A percentile compares a stretch with the other conserved stretches of the same genome.
Evolutionary conservation across 2,888 invertebrate species (phyloP).

Genomic region (Acleris emargana): DNA sequence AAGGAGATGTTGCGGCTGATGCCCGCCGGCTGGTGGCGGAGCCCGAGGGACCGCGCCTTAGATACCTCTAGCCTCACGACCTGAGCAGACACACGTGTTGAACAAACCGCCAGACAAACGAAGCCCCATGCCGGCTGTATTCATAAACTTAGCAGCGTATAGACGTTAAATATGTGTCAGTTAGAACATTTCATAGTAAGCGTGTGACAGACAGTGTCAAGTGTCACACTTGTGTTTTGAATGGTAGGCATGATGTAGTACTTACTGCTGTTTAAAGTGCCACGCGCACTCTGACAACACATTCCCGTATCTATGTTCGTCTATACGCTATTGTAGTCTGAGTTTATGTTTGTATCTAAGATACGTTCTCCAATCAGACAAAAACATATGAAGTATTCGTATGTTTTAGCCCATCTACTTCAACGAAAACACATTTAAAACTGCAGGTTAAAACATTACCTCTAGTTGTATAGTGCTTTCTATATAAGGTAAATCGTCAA

Average conservation of each 20-base stretch:
- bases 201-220: too few relatives aligned
- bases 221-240: too few relatives aligned
- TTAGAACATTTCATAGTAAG: too few relatives aligned
- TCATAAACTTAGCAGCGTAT: not conserved
- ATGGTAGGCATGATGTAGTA: too few relatives aligned
- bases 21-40: conserved; percentile 45
- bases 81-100: conserved; percentile 61
- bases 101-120: not conserved
- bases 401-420: not conserved
- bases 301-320: too few relatives aligned
- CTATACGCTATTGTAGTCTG: too few relatives aligned
- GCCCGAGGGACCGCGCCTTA: conserved; percentile 84
- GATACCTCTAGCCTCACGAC: conserved; percentile 89
- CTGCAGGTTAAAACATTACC: not conserved
- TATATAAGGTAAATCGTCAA: not conserved
- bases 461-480: not conserved
- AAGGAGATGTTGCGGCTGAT: conserved; percentile 65
- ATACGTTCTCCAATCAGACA: not conserved
- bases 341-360: not conserved
- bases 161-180: too few relatives aligned
- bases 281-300: too few relatives aligned
- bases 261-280: too few relatives aligned
- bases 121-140: conserved; percentile 10
- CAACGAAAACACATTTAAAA: not conserved
- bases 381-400: not conserved